phyloP scores from a whole-genome alignment of 1,140 invertebrate genomes.

The Drosophila busckii region DNA sequence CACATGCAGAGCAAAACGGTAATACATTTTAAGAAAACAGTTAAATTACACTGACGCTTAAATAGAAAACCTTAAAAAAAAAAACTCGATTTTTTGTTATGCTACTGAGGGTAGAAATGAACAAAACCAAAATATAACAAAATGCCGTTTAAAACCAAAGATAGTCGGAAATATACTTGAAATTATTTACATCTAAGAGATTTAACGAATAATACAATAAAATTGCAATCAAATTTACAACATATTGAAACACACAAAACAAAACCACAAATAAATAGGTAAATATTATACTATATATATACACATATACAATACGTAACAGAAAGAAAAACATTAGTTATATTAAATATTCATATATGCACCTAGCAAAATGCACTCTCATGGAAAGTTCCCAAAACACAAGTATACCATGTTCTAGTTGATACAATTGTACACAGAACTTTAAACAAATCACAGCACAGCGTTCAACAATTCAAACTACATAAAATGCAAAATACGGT shows the following conservation, averaged over 20 bases:
- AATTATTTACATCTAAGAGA: constrained; percentile 16
- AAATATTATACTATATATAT: constrained; percentile 13
- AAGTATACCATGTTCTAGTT: constrained; percentile 13
- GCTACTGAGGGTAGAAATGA: constrained; percentile 20
- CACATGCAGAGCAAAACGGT: constrained; percentile 15
- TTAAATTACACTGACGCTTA: constrained; percentile 23
- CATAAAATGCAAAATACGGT: constrained; percentile 20
- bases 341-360: constrained; percentile 46
- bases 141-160: constrained; percentile 32
- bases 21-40: constrained; percentile 22
- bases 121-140: constrained; percentile 9
- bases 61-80: constrained; percentile 1
- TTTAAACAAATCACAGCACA: constrained; percentile 33
- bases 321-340: constrained; percentile 31
- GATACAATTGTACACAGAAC: constrained; percentile 13
- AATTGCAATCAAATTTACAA: constrained; percentile 68
- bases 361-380: constrained; percentile 53
- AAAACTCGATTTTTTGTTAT: constrained; percentile 18
- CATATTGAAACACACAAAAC: constrained; percentile 44
- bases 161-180: constrained; percentile 11
- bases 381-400: constrained; percentile 16
- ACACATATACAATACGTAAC: constrained; percentile 32
- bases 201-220: constrained; percentile 47
- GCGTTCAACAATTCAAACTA: constrained; percentile 29
- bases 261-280: constrained; percentile 12